Base-by-base conservation (phyloP, 2,888 invertebrate species). In the Melolontha melolontha region DNA sequence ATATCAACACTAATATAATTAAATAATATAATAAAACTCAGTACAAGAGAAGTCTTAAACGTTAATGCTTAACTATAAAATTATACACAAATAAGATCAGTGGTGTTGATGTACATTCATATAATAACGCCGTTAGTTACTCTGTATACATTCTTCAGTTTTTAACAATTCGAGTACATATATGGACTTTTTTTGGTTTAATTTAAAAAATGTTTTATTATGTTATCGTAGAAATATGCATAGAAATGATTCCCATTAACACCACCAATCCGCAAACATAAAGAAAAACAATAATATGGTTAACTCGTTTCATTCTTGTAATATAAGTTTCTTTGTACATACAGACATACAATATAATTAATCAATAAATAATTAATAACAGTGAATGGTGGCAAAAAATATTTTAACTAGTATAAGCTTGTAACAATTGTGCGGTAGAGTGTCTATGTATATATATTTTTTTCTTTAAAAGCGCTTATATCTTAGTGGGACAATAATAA, bases 351-450 rank as follows among this genome's bases (percentile, higher is more conserved):
- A 34, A 14, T 47, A 62, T 41, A 47, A 55, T 47, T 57, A 71
- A 70, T 70, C 51, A 69, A 70, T 70, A 70, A 68, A 71, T 69
- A 70, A 73, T 70, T 73, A 74, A 74, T 69, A 75, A 71, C 73
- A 76, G 75, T 77, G 78, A 76, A 79, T 76, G 77, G 78, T 76
- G 77, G 78, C 77, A 75, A 74, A 74, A 59, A 75, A 71, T 59
- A 47, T 59, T n/a, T 29, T 68, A 74, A 74, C 74, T 75, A 77
- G 67, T 70, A 72, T 74, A 71, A 75, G 75, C 75, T 73, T 73
- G 69, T 73, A 76, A 78, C 76, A 75, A 72, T 78, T 79, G 77
- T 78, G 79, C 78, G 77, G 75, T 76, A 77, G 75, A 77, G 76
- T 78, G 76, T 75, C 72, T 70, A 71, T n/a, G n/a, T n/a, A n/a